phyloP scores from a whole-genome alignment of 2,113 vertebrate species.

The Hipposideros armiger region DNA sequence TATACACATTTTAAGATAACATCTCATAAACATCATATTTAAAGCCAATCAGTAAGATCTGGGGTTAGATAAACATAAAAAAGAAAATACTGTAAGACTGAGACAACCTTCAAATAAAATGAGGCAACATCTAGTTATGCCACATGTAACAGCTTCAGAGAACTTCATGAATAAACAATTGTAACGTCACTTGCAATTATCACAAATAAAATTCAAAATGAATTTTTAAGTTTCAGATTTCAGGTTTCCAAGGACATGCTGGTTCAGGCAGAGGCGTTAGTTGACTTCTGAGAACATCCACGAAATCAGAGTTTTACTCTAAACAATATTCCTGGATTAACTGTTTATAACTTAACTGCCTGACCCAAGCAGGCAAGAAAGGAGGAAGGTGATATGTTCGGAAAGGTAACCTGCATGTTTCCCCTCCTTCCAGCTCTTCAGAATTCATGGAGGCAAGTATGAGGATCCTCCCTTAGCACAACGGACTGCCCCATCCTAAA shows the following conservation, averaged over 20 bases:
- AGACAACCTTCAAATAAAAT: constrained; percentile 67
- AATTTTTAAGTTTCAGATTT: constrained; percentile 78
- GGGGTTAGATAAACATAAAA: constrained; percentile 47
- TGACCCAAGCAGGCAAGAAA: constrained; percentile 40
- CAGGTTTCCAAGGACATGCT: constrained; percentile 66
- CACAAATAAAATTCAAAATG: constrained; percentile 81
- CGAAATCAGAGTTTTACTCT: constrained; percentile 58
- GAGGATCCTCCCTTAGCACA: background rate
- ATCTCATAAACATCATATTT: background rate
- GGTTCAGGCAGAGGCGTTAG: constrained; percentile 56
- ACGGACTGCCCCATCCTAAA: background rate
- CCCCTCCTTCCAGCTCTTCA: background rate
- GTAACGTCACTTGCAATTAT: constrained; percentile 76
- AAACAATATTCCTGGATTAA: constrained; percentile 59
- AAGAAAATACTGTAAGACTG: constrained; percentile 52
- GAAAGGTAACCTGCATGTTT: background rate
- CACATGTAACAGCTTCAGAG: constrained; percentile 81
- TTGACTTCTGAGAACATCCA: constrained; percentile 59
- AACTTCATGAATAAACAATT: constrained; percentile 84
- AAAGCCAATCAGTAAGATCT: constrained; percentile 50
- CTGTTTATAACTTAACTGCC: constrained; percentile 18
- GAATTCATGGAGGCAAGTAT: background rate
- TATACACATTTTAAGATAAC: too few species aligned
- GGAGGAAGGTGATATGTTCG: background rate
- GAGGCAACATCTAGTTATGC: constrained; percentile 60